These are phyloP conservation scores for Oreortyx pictus DNA, from an alignment of 2,797 vertebrate species.

Conservation along the genomic window DNA sequence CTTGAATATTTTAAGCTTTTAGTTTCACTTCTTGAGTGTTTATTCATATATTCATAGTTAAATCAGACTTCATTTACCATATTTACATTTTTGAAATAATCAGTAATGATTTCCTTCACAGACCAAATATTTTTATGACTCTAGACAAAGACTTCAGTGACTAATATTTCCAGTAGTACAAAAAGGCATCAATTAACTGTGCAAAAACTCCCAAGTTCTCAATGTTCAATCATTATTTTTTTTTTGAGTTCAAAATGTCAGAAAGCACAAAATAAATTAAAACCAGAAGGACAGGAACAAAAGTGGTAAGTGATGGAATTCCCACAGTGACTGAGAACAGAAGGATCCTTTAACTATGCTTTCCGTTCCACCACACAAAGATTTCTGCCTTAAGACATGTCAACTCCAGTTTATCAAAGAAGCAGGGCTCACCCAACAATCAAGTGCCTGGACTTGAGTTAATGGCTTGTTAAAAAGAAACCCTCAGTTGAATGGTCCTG, in stretches of 20 bases:
- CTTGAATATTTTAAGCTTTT: neutral
- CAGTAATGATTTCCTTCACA: neutral
- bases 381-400: neutral
- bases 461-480: neutral
- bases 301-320: neutral
- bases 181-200: neutral
- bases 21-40: neutral
- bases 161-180: neutral
- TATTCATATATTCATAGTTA: neutral
- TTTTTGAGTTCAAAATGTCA: neutral
- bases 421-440: neutral
- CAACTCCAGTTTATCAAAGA: neutral
- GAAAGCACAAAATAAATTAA: constrained; percentile 2
- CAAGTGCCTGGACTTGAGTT: neutral
- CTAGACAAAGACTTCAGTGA: neutral
- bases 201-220: neutral
- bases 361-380: neutral
- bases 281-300: neutral
- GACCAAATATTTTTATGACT: neutral
- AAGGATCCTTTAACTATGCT: neutral
- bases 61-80: neutral
- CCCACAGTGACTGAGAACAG: neutral
- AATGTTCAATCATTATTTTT: neutral
- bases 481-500: neutral
- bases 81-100: neutral